These are phyloP conservation scores for Mycteria americana DNA, from an alignment of 2,797 vertebrate genomes.

Conservation along the genomic window DNA sequence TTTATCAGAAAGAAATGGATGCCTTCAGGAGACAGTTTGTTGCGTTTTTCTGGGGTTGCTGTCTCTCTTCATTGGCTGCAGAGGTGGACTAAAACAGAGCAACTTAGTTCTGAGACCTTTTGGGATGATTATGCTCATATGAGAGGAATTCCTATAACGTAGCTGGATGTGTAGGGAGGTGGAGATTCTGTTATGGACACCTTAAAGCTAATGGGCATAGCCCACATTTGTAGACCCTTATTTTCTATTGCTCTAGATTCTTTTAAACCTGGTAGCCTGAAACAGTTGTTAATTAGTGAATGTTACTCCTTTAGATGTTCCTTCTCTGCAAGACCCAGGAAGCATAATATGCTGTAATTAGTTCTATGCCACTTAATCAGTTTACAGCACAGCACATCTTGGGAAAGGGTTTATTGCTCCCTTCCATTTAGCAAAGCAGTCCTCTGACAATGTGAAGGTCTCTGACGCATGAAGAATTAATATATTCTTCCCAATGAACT, in stretches of 20 bases:
- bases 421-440: neutral
- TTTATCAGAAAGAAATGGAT: neutral
- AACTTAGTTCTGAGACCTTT: neutral
- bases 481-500: neutral
- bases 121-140: accelerated
- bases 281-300: neutral
- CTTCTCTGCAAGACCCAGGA: neutral
- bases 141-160: accelerated
- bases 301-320: neutral
- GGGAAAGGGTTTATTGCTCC: neutral
- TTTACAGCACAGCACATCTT: neutral
- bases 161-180: neutral
- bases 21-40: neutral
- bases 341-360: neutral
- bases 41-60: neutral
- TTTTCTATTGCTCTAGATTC: neutral
- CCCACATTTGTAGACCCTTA: neutral
- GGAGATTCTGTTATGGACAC: neutral
- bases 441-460: neutral
- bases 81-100: neutral
- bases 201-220: neutral
- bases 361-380: neutral
- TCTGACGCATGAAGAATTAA: slow-evolving; percentile 24
- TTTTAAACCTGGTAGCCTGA: neutral
- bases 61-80: neutral